A percentile compares a stretch with the other conserved stretches of the same genome.
These are phyloP conservation scores for Burhinus bistriatus DNA, from an alignment of 2,113 vertebrate genomes.

Conservation along the genomic window DNA sequence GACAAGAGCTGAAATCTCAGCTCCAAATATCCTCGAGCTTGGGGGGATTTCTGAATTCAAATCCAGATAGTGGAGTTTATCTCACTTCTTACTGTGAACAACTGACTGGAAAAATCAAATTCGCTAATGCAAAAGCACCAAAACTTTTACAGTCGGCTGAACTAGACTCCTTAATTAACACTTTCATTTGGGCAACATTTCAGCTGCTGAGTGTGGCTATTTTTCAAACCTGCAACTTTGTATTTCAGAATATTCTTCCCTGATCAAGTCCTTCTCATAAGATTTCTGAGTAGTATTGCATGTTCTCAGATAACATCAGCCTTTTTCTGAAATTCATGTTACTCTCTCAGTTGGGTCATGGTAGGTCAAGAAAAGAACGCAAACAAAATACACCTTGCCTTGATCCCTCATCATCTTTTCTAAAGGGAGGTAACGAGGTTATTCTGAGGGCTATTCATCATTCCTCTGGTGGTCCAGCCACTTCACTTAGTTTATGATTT, in stretches of 20 bases:
- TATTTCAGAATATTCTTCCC: not conserved
- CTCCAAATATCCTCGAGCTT: not conserved
- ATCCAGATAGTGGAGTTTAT: not conserved
- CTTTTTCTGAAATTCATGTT: not conserved
- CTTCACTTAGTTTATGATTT: slow-evolving; percentile 12
- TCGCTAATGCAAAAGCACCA: not conserved
- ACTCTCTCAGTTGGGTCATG: not conserved
- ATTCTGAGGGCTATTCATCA: not conserved
- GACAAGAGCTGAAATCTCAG: not conserved
- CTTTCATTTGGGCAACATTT: not conserved
- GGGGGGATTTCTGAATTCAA: not conserved
- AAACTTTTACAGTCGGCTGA: not conserved
- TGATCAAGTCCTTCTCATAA: not conserved
- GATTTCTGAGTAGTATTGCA: not conserved
- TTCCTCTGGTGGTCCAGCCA: not conserved
- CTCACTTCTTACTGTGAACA: not conserved
- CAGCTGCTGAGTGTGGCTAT: not conserved
- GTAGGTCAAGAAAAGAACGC: not conserved
- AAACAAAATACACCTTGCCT: not conserved
- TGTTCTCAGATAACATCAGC: not conserved
- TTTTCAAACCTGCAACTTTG: not conserved
- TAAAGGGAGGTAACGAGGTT: not conserved
- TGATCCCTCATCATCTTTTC: slow-evolving; percentile 21
- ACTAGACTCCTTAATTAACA: not conserved
- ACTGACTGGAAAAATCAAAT: not conserved